Base-by-base conservation (phyloP, 2,888 invertebrate species). In the Microdon myrmicae region DNA sequence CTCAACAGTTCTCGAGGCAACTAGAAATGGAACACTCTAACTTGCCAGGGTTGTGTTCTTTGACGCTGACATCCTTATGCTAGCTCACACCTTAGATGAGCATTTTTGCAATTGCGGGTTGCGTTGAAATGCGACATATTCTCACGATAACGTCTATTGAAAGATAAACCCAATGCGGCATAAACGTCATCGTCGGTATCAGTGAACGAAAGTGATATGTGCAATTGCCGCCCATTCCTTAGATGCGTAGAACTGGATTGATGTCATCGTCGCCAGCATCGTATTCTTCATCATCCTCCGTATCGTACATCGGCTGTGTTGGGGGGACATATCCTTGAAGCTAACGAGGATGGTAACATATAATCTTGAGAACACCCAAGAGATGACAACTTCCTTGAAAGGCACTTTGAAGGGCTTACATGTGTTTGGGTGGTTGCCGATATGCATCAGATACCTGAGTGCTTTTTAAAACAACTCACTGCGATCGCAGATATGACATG, bases 401-500 rank as follows among this genome's bases (percentile, higher is more conserved):
- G 34, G 48, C 39, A 34, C 44, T 55, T 49, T 44, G 49, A 44
- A 49, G 29, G 25, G 61, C 25, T 49, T 38, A 32, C 48, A 48
- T 59, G 25, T 32, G n/a, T n/a, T n/a, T n/a, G n/a, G 39, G 17
- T 32, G 31, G 39, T n/a, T 37, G 31, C 37, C 26, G 41, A 60
- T 29, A 8, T 47, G 17, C 32, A 37, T 44, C 39, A 39, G 48
- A 23, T 45, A n/a, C n/a, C n/a, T n/a, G n/a, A 48, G 48, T 44
- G 39, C n/a, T n/a, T n/a, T 61, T 56, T 35, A 35, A 39, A 54
- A 34, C 20, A 38, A 39, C 22, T 49, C 34, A 44, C 38, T 29
- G 44, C 38, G 61, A 61, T 61, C 44, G 29, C 34, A 45, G 61
- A 61, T 61, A 61, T 25, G 39, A 38, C 61, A 61, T 61, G 61